Conservation (phyloP, 2,113 vertebrate species). For the Ovis aries region DNA sequence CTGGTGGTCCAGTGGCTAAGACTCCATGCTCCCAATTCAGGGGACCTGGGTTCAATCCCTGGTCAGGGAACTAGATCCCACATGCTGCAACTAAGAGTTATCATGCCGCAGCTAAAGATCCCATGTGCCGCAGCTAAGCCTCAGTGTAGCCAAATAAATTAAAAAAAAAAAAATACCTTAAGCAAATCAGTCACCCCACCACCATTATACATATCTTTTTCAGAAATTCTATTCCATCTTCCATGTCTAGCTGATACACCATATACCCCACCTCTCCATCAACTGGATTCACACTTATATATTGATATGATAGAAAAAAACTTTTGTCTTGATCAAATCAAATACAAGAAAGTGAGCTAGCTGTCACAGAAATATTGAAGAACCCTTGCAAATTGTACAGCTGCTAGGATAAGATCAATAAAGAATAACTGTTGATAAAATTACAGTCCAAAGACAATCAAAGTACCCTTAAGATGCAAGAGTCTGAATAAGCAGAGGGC, state of each 20-base stretch:
- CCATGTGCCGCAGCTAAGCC: not conserved
- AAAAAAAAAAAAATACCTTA: not conserved
- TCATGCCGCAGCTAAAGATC: not conserved
- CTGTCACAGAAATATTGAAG: slow-evolving; percentile 35
- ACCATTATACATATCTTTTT: not conserved
- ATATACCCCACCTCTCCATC: not conserved
- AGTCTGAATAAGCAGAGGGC: not conserved
- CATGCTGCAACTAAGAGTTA: not conserved
- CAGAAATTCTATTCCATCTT: not conserved
- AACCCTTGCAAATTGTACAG: not conserved
- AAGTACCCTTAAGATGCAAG: not conserved
- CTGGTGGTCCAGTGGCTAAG: not conserved
- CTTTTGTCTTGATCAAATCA: slow-evolving; percentile 17
- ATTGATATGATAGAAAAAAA: not conserved
- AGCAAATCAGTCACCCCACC: not conserved
- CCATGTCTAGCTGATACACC: not conserved
- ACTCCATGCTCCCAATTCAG: not conserved
- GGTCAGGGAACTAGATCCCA: not conserved
- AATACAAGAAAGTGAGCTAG: not conserved
- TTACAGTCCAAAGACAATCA: not conserved
- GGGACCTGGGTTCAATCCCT: not conserved
- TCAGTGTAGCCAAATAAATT: not conserved
- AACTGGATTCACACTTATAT: not conserved
- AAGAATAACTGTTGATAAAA: not conserved
- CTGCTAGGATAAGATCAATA: not conserved